Percentiles rank a stretch among this genome's conserved stretches.
These are phyloP conservation scores for Apodemus speciosus DNA, from an alignment of 2,113 vertebrate species.

Conservation along the genomic window DNA sequence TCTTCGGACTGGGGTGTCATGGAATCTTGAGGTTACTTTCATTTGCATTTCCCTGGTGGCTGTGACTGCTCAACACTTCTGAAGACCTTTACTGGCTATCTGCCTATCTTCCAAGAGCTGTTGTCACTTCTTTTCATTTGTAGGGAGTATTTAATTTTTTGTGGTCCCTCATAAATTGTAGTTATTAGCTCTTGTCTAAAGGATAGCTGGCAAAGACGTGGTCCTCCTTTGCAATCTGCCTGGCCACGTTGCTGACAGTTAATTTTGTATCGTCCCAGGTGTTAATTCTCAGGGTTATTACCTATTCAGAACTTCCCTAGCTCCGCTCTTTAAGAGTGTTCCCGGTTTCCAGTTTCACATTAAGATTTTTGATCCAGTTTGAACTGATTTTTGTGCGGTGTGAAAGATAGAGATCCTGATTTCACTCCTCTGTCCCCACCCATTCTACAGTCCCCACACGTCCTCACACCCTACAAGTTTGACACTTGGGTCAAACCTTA, in stretches of 20 bases:
- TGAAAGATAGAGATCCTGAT: neutral
- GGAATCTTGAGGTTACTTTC: no score
- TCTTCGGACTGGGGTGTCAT: neutral
- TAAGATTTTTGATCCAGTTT: neutral
- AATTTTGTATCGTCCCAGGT: neutral
- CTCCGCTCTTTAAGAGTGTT: neutral
- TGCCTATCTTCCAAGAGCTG: neutral
- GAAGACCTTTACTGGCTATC: neutral
- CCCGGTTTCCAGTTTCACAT: neutral
- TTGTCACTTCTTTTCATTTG: neutral
- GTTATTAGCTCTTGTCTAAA: neutral
- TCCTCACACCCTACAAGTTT: neutral
- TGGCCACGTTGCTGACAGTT: neutral
- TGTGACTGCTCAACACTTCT: neutral
- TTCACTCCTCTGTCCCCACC: neutral
- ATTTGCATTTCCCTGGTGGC: neutral
- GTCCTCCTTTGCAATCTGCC: neutral
- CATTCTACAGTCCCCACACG: neutral
- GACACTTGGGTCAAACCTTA: neutral
- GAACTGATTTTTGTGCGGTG: neutral
- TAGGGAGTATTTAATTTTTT: neutral
- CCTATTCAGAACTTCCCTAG: neutral
- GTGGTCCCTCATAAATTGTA: neutral
- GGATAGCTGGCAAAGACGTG: neutral
- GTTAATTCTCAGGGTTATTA: neutral